These are phyloP conservation scores for Mus minutoides DNA, from an alignment of 2,797 vertebrate species.

Conservation along the genomic window DNA sequence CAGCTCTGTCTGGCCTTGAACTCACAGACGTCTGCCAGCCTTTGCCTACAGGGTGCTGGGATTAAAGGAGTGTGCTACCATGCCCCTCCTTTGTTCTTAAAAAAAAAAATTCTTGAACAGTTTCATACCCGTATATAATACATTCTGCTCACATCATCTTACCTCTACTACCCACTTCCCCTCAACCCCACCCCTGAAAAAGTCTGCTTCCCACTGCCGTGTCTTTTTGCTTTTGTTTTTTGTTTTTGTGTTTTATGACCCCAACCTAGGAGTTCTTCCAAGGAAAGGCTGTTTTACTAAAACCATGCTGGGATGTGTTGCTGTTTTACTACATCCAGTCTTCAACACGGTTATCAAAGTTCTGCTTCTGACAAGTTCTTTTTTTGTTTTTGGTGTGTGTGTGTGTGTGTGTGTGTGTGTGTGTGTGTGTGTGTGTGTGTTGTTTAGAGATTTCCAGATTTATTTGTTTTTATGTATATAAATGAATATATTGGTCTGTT, in stretches of 20 bases:
- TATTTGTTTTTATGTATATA: background rate
- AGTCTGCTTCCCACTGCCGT: background rate
- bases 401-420: background rate
- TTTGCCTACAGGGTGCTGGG: background rate
- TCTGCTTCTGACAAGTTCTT: background rate
- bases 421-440: background rate
- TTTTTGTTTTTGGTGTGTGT: background rate
- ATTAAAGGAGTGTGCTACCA: background rate
- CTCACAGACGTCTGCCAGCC: background rate
- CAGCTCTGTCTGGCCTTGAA: background rate
- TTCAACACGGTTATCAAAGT: background rate
- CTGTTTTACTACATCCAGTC: background rate
- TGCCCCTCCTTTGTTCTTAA: background rate
- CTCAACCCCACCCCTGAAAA: background rate
- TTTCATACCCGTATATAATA: background rate
- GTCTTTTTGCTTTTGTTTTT: background rate
- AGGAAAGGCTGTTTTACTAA: slow-evolving; percentile 8
- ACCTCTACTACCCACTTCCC: background rate
- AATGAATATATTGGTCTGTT: background rate
- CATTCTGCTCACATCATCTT: background rate
- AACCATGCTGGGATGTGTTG: background rate
- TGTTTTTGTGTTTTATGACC: background rate
- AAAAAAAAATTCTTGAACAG: background rate
- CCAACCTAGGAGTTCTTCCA: background rate
- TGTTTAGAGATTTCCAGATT: background rate